A percentile compares a stretch with the other conserved stretches of the same genome.
Conservation (phyloP, 2,113 vertebrate species). For the Xenopus laevis region DNA sequence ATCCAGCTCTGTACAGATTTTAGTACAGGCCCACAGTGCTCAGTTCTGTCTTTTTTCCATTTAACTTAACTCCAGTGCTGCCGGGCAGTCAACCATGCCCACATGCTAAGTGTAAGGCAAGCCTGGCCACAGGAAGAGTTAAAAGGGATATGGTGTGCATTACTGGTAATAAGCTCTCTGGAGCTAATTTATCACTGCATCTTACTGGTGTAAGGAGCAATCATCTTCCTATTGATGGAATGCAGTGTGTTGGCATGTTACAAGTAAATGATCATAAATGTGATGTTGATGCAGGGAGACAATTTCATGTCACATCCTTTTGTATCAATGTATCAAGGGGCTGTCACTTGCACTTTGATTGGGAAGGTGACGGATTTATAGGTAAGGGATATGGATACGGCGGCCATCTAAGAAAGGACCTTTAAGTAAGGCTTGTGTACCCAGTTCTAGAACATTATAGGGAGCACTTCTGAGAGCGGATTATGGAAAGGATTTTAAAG, state of each 20-base stretch:
- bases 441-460: too few species aligned
- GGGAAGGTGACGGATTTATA: background rate
- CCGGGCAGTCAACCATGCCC: background rate
- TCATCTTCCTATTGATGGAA: constrained; percentile 1
- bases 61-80: constrained; percentile 6
- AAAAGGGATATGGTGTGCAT: background rate
- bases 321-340: constrained; percentile 13
- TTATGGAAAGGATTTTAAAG: too few species aligned
- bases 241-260: constrained; percentile 7
- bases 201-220: background rate
- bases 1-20: constrained; percentile 36
- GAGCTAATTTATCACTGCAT: background rate
- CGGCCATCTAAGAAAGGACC: too few species aligned
- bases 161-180: background rate
- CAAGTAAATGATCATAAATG: constrained; percentile 15
- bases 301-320: constrained; percentile 10
- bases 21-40: constrained; percentile 11
- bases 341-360: background rate
- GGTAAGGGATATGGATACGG: background rate
- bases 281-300: constrained; percentile 16
- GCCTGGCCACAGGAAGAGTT: background rate
- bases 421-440: too few species aligned
- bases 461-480: too few species aligned
- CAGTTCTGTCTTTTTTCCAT: background rate
- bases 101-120: too few species aligned